Conservation (phyloP, 2,113 vertebrate species). For the Cyanoderma ruficeps region DNA sequence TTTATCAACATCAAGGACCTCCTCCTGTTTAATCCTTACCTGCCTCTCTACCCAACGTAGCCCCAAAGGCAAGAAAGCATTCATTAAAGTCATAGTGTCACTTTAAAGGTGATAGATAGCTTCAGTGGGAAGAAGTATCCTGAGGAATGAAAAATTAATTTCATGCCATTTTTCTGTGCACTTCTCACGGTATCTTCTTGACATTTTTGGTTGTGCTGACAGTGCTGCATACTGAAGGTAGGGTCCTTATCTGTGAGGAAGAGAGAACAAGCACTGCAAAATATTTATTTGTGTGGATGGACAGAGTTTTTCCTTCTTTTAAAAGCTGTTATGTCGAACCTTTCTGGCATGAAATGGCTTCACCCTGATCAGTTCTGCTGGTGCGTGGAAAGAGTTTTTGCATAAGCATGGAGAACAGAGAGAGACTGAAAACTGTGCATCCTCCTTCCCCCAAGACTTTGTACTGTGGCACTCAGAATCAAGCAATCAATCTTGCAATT, state of each 20-base stretch:
- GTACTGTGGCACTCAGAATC: background rate
- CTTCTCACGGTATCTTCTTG: background rate
- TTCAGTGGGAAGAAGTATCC: background rate
- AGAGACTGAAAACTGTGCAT: background rate
- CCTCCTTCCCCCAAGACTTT: background rate
- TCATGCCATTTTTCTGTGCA: background rate
- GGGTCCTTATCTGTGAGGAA: background rate
- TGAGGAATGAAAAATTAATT: background rate
- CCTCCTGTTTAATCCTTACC: background rate
- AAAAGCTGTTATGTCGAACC: background rate
- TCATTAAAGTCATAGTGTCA: background rate
- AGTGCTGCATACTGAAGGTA: background rate
- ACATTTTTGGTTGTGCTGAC: background rate
- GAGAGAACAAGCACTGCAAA: background rate
- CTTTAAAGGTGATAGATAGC: background rate
- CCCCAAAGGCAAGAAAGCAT: background rate
- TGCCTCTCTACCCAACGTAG: background rate
- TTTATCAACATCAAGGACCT: background rate
- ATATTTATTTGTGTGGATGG: background rate
- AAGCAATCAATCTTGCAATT: background rate
- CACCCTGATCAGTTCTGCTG: background rate
- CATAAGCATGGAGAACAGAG: background rate
- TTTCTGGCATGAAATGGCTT: background rate
- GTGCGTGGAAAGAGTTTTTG: background rate
- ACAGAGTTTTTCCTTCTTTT: background rate